Evolutionary conservation across 2,113 vertebrate genomes (phyloP).

Genomic region (Psilopsiagon aymara): DNA sequence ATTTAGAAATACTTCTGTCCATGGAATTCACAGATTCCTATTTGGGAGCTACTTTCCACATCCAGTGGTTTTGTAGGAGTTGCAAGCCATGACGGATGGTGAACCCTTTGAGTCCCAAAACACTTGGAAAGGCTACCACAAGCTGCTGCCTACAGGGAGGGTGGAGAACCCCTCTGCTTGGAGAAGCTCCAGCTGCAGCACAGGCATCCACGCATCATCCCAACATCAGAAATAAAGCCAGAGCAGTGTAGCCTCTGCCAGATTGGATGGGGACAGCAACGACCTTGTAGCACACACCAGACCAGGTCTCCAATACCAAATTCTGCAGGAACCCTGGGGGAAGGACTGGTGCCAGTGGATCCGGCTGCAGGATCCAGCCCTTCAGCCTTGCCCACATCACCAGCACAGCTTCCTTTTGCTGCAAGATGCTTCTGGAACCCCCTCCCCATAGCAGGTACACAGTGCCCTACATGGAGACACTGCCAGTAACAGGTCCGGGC

Average conservation of each 20-base stretch:
- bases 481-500: rapidly evolving
- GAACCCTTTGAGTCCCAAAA: not conserved
- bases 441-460: rapidly evolving
- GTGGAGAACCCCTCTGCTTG: not conserved
- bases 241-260: not conserved
- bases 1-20: slow-evolving; percentile 17
- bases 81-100: not conserved
- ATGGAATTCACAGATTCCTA: slow-evolving; percentile 13
- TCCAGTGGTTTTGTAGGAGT: not conserved
- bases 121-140: not conserved
- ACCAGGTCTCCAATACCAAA: not conserved
- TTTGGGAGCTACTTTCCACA: slow-evolving; percentile 25
- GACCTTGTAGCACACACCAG: not conserved
- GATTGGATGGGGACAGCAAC: not conserved
- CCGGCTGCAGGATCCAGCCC: not conserved
- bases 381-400: not conserved
- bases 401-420: not conserved
- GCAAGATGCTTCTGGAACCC: not conserved
- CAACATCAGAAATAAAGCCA: not conserved
- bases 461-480: not conserved
- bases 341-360: not conserved
- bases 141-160: not conserved
- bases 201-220: not conserved
- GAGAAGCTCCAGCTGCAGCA: not conserved
- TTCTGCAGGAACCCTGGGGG: not conserved